Base-by-base conservation (phyloP, 2,888 invertebrate species). In the Hirtodrosophila alboralis region DNA sequence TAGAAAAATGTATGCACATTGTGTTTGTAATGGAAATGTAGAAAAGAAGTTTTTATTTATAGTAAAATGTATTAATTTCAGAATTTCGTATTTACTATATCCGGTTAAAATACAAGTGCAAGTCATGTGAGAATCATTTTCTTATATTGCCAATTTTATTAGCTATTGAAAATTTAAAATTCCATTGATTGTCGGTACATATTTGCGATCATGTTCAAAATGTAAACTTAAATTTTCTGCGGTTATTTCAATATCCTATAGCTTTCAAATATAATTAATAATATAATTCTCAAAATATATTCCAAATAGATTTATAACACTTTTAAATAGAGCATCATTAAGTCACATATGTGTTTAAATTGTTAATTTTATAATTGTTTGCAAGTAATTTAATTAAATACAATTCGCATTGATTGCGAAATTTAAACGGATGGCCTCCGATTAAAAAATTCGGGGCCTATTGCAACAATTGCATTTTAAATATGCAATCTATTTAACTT, bases 371-470 rank as follows among this genome's bases (percentile, higher is more conserved):
- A 41, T 67, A 64, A 59, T 56, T 79, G 13, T 40, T 41, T 47
- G 36, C 49, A 74, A 49, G 14, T 62, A 63, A 68, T 74, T 78
- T 52, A 83, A 70, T 85, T 64, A 47, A 48, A 33, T 48, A 66
- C 52, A 67, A 83, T 59, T 85, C 61, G 71, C 59, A 41, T 79
- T 78, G 53, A 68, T 57, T 61, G 38, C 34, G 38, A 52, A 68
- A 69, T 54, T 74, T 12, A 62, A 74, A 63, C 64, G 63, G 67
- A 56, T 62, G 75, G 84, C 70, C 70, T 70, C 70, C 70, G 49
- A 48, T 18, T 33, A 36, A 14, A 8, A 37, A 61, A 60, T 66
- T 12, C 40, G 47, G 52, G 59, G 48, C 51, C 51, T 45, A 54
- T 64, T 75, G 75, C 65, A 36, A 43, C 71, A 78, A 83, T 59